Percentiles rank a stretch among this genome's conserved stretches.
Conservation (phyloP, 2,113 vertebrate species). For the Tupaia chinensis region DNA sequence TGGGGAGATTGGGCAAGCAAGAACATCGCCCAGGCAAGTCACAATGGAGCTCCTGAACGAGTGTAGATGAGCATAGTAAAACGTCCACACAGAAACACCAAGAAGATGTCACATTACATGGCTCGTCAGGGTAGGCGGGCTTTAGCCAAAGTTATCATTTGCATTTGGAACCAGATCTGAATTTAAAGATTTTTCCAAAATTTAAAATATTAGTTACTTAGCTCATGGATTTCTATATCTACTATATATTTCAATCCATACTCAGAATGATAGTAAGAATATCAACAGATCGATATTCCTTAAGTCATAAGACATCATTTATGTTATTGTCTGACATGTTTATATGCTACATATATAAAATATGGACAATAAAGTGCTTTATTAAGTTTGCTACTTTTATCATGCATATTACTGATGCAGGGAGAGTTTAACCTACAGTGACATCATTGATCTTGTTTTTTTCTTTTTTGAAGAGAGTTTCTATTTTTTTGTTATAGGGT, state of each 20-base stretch:
- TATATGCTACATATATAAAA: background rate
- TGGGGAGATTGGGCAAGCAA: background rate
- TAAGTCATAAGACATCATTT: background rate
- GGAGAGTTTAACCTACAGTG: background rate
- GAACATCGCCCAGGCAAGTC: conserved; percentile 1
- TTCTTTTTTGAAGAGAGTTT: no score
- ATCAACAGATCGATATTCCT: background rate
- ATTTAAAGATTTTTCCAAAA: background rate
- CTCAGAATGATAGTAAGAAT: background rate
- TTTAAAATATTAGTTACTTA: conserved; percentile 13
- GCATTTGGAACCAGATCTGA: conserved; percentile 7
- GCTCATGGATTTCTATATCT: background rate
- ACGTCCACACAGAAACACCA: background rate
- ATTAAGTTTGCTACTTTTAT: background rate
- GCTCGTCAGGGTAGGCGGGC: conserved; percentile 36
- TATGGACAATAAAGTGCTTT: background rate
- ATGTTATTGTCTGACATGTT: background rate
- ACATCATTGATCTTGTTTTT: background rate
- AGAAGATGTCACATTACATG: background rate
- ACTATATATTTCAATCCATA: background rate
- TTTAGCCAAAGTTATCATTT: conserved; percentile 15
- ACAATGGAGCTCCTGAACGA: background rate
- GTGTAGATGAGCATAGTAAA: conserved; percentile 35
- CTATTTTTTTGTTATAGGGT: no score
- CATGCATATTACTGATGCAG: background rate